These are phyloP conservation scores for Trichogramma evanescens DNA, from an alignment of 2,888 invertebrate genomes.

Conservation along the genomic window DNA sequence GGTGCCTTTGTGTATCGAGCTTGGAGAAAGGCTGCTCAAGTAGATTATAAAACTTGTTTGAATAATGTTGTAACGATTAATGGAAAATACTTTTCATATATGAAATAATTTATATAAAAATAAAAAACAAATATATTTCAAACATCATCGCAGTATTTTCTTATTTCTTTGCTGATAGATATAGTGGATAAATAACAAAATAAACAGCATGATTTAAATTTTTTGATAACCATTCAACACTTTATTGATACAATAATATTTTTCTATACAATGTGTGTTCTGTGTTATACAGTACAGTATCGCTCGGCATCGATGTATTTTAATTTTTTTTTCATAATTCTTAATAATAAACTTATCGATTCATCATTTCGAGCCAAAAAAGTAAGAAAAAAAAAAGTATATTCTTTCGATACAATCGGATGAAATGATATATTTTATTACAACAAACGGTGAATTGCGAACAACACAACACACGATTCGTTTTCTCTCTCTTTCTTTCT, in stretches of 20 bases:
- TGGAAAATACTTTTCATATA: no score
- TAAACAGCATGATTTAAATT: not conserved
- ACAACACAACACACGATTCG: conserved; percentile 7
- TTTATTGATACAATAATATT: conserved; percentile 40
- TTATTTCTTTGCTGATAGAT: no score
- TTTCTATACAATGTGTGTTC: conserved; percentile 36
- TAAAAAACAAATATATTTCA: no score
- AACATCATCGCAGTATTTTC: no score
- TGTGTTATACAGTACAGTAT: conserved; percentile 27
- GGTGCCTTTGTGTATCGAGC: no score
- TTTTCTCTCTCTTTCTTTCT: not conserved
- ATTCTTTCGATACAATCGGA: conserved; percentile 27
- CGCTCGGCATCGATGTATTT: conserved; percentile 22
- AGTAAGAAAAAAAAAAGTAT: conserved; percentile 14
- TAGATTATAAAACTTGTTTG: no score
- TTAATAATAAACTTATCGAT: conserved; percentile 29
- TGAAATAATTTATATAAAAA: no score
- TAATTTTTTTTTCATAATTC: conserved; percentile 19
- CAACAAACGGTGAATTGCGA: not conserved
- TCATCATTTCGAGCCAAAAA: conserved; percentile 27
- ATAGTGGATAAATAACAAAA: no score
- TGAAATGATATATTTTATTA: conserved; percentile 5
- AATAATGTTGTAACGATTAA: no score
- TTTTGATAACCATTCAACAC: conserved; percentile 39
- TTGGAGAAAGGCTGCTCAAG: no score